Evolutionary conservation across 1,140 invertebrate species (phyloP).

Genomic region (Drosophila santomea): DNA sequence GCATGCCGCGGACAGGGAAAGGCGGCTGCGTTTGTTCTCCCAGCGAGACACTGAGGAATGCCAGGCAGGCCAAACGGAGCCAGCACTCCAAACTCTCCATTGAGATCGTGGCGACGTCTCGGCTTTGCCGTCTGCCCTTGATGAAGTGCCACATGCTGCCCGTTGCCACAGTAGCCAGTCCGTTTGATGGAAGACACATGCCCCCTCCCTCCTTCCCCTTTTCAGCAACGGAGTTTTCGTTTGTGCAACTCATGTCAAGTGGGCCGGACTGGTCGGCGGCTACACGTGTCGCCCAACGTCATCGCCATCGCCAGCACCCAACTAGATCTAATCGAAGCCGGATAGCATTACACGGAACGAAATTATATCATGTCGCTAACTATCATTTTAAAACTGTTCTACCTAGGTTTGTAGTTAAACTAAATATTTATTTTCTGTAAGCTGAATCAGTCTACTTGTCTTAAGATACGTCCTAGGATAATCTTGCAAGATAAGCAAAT

Average conservation of each 20-base stretch:
- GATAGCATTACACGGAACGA: constrained; percentile 16
- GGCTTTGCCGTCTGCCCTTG: constrained; percentile 31
- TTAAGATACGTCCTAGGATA: too few relatives aligned
- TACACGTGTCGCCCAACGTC: constrained; percentile 58
- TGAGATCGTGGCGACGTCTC: constrained; percentile 48
- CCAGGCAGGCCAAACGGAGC: constrained; percentile 19
- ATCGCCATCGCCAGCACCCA: constrained; percentile 45
- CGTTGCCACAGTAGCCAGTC: constrained; percentile 31
- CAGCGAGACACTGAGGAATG: constrained; percentile 42
- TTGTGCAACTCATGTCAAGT: constrained; percentile 47
- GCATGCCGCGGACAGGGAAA: constrained; percentile 29
- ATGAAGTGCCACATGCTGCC: constrained; percentile 42
- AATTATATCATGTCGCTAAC: not conserved
- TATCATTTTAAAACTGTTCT: too few relatives aligned
- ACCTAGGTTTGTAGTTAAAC: too few relatives aligned
- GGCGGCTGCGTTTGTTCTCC: constrained; percentile 41
- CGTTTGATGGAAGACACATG: constrained; percentile 23
- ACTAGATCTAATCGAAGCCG: constrained; percentile 48
- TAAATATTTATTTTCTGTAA: not conserved
- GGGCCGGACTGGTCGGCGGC: constrained; percentile 41
- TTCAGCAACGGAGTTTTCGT: not conserved
- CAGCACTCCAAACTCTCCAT: constrained; percentile 33
- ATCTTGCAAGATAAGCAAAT: not conserved
- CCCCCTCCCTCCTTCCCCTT: not conserved
- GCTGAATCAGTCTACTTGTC: too few relatives aligned